phyloP scores from a whole-genome alignment of 2,888 invertebrate species.

The Nomada lathburiana region DNA sequence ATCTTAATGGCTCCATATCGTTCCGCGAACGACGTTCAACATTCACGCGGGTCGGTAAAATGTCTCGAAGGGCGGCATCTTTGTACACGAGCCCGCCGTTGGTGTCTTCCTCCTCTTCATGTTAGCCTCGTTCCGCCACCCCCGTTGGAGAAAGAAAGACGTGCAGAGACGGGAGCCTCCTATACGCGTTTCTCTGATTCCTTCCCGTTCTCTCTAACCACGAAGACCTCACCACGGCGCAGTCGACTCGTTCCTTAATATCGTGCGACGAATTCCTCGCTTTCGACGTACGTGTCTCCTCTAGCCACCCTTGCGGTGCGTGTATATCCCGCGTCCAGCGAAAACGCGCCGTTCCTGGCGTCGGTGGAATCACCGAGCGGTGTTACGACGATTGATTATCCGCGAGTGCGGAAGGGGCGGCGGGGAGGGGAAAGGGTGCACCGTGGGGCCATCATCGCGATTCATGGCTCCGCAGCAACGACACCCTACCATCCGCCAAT shows the following conservation, averaged over 20 bases:
- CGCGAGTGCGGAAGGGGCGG: conserved; percentile 77
- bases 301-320: conserved; percentile 15
- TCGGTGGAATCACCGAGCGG: conserved; percentile 80
- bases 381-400: conserved; percentile 85
- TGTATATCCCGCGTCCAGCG: conserved; percentile 52
- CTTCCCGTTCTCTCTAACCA: neutral
- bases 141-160: neutral
- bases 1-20: conserved; percentile 60
- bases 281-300: too few relatives aligned
- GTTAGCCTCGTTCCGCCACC: neutral
- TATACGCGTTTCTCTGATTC: neutral
- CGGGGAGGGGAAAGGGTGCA: conserved; percentile 76
- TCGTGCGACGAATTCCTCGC: too few relatives aligned
- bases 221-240: too few relatives aligned
- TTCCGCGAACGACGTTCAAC: conserved; percentile 45
- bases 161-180: neutral
- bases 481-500: conserved; percentile 79
- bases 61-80: conserved; percentile 70
- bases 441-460: conserved; percentile 83
- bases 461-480: conserved; percentile 81
- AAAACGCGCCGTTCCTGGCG: conserved; percentile 69
- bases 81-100: conserved; percentile 8
- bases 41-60: conserved; percentile 62
- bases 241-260: too few relatives aligned
- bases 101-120: neutral